phyloP scores from a whole-genome alignment of 2,797 vertebrate species.

The Synaphobranchus kaupii region DNA sequence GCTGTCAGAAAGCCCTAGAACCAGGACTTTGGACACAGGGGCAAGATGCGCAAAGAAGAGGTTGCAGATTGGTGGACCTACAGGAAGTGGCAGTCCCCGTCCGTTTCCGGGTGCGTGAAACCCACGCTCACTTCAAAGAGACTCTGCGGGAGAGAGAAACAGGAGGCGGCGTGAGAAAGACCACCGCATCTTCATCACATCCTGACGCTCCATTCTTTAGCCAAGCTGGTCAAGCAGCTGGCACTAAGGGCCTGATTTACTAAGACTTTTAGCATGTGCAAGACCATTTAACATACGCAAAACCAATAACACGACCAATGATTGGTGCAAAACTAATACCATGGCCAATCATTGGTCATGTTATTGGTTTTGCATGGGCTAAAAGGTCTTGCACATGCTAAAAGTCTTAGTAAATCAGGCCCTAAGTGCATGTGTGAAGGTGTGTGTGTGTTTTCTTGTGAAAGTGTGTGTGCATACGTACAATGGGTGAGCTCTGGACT shows the following conservation, averaged over 20 bases:
- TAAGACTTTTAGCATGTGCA: too few species aligned
- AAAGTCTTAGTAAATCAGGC: too few species aligned
- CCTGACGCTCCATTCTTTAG: too few species aligned
- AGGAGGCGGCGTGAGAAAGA: slow-evolving; percentile 35
- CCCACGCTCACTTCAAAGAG: slow-evolving; percentile 89
- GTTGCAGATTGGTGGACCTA: slow-evolving; percentile 67
- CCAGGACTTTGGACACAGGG: too few species aligned
- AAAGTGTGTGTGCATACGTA: background rate
- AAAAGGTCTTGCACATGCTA: too few species aligned
- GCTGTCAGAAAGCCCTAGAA: too few species aligned
- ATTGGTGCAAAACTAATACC: too few species aligned
- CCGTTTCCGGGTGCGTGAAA: slow-evolving; percentile 88
- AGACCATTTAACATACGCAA: too few species aligned
- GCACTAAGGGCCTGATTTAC: background rate
- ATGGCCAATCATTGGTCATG: too few species aligned
- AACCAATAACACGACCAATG: too few species aligned
- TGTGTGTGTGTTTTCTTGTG: background rate
- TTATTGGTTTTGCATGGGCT: too few species aligned
- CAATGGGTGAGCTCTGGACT: background rate
- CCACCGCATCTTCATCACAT: background rate
- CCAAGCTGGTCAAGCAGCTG: background rate
- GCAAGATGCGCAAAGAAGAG: background rate
- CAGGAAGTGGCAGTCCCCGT: slow-evolving; percentile 94
- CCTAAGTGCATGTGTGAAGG: background rate
- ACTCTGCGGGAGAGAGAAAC: slow-evolving; percentile 74